Base-by-base conservation (phyloP, 2,113 vertebrate species). In the Oreochromis tanganicae region DNA sequence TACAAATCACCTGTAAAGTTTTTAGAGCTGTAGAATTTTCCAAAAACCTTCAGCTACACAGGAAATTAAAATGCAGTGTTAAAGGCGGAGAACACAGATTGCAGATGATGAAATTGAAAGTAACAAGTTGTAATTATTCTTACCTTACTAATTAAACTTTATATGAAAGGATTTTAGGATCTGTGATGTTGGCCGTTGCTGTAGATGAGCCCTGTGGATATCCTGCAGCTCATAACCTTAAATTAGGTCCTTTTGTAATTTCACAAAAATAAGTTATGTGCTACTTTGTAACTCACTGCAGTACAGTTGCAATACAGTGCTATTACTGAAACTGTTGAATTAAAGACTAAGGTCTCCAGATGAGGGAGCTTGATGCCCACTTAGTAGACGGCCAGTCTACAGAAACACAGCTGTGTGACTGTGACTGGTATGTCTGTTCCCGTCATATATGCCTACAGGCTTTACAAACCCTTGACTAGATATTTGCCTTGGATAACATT, bases 351-450 rank as follows among this genome's bases (percentile, higher is more conserved):
- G 87, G 63, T 87, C 88, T 94, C 92, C 93, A 95, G 94, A 90
- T 80, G 94, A 94, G 92, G 92, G 93, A 95, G 94, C 92, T 89
- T 92, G 80, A 90, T 83, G 80, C 87, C 87, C 66, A 91, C 80
- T 48, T 48, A 71, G 50, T 19, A 21, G 80, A 55, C 34, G n/a
- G 13, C n/a, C 29, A 79, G 68, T 41, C 21, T 43, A 86, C 48
- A 78, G 55, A 80, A 24, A 63, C 54, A 34, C 38, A 66, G 17
- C 66, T 61, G 10, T 38, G 61, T 66, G 61, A 12, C 68, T 86
- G 80, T 80, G 57, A 81, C 21, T 41, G 16, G 86, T 59, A 16
- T 52, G 73, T 50, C 41, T 79, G 29, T 87, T 83, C 24, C 36
- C n/a, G 54, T 81, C 10, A 19, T 29, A 1, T 78, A 50, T n/a